These are phyloP conservation scores for Protobothrops flavoviridis DNA, from an alignment of 2,113 vertebrate species.

Conservation along the genomic window DNA sequence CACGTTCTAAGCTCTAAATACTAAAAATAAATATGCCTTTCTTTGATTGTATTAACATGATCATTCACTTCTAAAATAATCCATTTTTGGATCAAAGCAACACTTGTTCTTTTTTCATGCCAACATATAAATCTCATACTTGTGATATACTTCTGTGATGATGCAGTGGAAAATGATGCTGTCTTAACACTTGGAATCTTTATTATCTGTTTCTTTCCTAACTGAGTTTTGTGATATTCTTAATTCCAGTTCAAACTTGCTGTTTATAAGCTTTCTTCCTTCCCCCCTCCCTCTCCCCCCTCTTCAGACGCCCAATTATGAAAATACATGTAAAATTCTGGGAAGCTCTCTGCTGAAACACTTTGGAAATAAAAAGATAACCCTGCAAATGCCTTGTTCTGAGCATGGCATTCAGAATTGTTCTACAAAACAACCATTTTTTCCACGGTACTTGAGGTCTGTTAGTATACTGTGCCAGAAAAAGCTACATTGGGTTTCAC, in stretches of 20 bases:
- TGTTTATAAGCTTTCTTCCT: neutral
- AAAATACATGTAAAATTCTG: neutral
- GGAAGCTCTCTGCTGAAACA: neutral
- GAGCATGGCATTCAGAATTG: neutral
- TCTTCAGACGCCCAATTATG: constrained; percentile 5
- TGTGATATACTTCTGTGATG: neutral
- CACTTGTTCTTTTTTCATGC: accelerated
- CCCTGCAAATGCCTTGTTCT: constrained; percentile 13
- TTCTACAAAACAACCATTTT: neutral
- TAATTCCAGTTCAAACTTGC: neutral
- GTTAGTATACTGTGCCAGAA: neutral
- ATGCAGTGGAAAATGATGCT: accelerated
- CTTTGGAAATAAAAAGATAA: neutral
- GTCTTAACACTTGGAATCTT: neutral
- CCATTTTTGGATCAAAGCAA: neutral
- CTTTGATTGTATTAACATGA: constrained; percentile 4
- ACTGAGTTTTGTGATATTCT: neutral
- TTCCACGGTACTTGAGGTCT: neutral
- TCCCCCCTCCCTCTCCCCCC: neutral
- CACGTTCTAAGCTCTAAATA: constrained; percentile 1
- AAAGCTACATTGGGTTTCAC: neutral
- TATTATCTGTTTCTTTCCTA: neutral
- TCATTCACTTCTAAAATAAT: neutral
- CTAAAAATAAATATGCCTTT: neutral
- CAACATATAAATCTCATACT: neutral